A percentile compares a stretch with the other conserved stretches of the same genome.
phyloP scores from a whole-genome alignment of 1,140 invertebrate genomes.

The Drosophila trapezifrons region DNA sequence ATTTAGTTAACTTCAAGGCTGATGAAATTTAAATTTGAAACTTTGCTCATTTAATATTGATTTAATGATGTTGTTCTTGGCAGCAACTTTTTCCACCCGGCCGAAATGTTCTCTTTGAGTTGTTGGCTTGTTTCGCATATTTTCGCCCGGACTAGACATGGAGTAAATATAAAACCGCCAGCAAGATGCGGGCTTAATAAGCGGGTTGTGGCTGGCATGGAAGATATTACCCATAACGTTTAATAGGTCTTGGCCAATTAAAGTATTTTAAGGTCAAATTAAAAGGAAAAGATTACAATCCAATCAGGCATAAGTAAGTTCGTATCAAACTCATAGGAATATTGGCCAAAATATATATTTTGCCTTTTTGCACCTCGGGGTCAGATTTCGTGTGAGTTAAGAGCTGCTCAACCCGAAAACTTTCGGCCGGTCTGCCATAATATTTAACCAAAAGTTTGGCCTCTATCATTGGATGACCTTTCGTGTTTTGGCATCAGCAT shows the following conservation, averaged over 20 bases:
- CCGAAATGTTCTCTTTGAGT: conserved; percentile 37
- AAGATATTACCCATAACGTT: conserved; percentile 1
- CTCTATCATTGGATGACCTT: conserved; percentile 51
- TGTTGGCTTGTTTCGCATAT: conserved; percentile 35
- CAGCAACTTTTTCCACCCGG: conserved; percentile 34
- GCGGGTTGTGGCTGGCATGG: not conserved
- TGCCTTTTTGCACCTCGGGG: conserved; percentile 10
- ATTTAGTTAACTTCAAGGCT: conserved; percentile 54
- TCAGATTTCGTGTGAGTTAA: conserved; percentile 8
- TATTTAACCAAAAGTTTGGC: conserved; percentile 54
- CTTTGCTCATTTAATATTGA: conserved; percentile 59
- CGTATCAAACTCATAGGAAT: not conserved
- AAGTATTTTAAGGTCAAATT: conserved; percentile 7
- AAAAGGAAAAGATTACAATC: not conserved
- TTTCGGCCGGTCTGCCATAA: conserved; percentile 17
- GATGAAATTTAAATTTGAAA: conserved; percentile 77
- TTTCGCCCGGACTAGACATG: conserved; percentile 41
- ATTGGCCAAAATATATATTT: not conserved
- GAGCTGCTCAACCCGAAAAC: conserved; percentile 22
- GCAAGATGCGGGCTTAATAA: conserved; percentile 4
- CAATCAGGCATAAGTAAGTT: not conserved
- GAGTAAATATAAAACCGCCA: conserved; percentile 36
- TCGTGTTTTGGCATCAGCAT: conserved; percentile 52
- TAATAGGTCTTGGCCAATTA: not conserved
- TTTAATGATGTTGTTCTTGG: conserved; percentile 46